Evolutionary conservation across 2,888 invertebrate species (phyloP), one percentile per base, ranked within the genome.

Genomic region (Uropetala carovei): DNA sequence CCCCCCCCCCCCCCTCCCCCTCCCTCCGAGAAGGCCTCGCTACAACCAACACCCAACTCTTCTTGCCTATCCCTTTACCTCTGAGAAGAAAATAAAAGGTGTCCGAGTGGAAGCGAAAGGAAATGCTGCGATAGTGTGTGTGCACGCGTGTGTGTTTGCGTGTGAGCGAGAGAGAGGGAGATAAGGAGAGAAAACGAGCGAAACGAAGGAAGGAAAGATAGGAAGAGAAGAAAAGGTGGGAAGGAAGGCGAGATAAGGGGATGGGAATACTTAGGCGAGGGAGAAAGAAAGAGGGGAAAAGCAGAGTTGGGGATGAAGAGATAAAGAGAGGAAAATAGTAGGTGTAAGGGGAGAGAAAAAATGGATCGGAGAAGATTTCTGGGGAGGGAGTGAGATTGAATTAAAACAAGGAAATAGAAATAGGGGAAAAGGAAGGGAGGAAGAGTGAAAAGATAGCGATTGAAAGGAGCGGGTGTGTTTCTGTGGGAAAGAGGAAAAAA

Each of bases 51-150:
- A 43, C 43, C 43, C 43, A 43, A 43, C 43, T 43, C n/a, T 43
- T 43, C 43, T 43, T 43, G 43, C 43, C 5, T 43, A 43, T 75
- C 27, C 75, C 22, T 75, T 75, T 75, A 13, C 75, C 27, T 75
- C 27, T 22, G 75, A 27, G 75, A 43, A 43, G 43, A 43, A 75
- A 75, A 75, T 75, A 75, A 75, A 75, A 75, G 75, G 75, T 75
- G 75, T 75, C 75, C 75, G 27, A 75, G 75, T 75, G 16, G 75
- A 27, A 68, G 18, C 11, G 10, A 27, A 27, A 2, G 22, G 11
- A 75, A 27, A 43, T 43, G 43, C 43, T 43, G 43, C 43, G 43
- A 3, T 43, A 1, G 43, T 43, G 43, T 43, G 43, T 2, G 68
- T n/a, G 68, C 68, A 22, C 22, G 10, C 27, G 22, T 11, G 75